Base-by-base conservation (phyloP, 1,140 invertebrate species). In the Dendrolimus punctatus region DNA sequence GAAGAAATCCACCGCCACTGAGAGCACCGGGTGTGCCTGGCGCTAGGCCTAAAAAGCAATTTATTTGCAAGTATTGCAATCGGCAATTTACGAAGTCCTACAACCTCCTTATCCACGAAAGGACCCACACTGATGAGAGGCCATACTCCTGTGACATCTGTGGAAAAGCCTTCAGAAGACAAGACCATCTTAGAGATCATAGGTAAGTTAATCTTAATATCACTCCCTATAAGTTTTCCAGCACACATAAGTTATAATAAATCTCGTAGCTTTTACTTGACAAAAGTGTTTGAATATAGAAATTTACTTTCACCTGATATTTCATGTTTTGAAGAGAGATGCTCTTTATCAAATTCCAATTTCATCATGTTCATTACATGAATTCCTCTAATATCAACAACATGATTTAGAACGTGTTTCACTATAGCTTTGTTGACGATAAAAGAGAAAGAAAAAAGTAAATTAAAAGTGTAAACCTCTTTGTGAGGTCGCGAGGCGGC, bases 61-160 rank as follows among this genome's bases (percentile, higher is more conserved):
- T 98, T 77, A 98, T 99, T 69, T 99, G 97, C 88, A 95, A 96
- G 79, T 98, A 94, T 78, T 99, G 97, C 87, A 92, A 95, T 68
- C 89, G 97, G 2, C 95, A 98, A 58, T 99, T 99, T 78, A 98
- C 97, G 45, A 99, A 99, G 80, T 97, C 95, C 43, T 99, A 99
- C 89, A 99, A 99, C 80, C 88, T 99, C 49, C 89, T 98, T 46
- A 98, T 98, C 40, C 96, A 98, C 80, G 96, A 98, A 76, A 89
- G 97, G 48, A 98, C 97, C 0, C 97, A 99, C 76, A 99, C 97
- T 0, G 96, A 99, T 75, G 97, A 99, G 83, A 85, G 97, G 44
- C 97, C 97, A 0, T 99, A 97, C 74, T 93, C 95, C 0, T 99
- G 97, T 79, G 96, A 99, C 71, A 96, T 98, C 55, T 99, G 97